These are phyloP conservation scores for Pteromalus puparum DNA, from an alignment of 1,140 invertebrate species.

Conservation along the genomic window DNA sequence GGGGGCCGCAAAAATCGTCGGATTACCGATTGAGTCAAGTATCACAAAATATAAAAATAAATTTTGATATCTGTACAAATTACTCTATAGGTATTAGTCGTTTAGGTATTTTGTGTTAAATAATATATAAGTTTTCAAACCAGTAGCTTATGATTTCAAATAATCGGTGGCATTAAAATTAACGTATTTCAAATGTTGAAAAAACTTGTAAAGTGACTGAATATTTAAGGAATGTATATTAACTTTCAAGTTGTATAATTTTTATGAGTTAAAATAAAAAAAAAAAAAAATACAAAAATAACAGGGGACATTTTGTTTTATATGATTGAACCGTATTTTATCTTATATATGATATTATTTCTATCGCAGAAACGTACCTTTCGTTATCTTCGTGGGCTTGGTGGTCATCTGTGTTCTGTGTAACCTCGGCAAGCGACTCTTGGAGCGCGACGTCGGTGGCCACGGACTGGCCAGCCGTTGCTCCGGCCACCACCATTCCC, in stretches of 20 bases:
- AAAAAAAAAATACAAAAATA: constrained; percentile 19
- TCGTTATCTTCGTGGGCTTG: constrained; percentile 79
- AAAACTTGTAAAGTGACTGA: constrained; percentile 31
- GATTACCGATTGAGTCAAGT: background rate
- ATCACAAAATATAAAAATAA: constrained; percentile 21
- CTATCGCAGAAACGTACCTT: constrained; percentile 72
- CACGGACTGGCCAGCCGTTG: constrained; percentile 55
- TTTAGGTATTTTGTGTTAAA: constrained; percentile 12
- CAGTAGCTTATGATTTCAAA: background rate
- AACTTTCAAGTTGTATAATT: constrained; percentile 37
- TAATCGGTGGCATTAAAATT: background rate
- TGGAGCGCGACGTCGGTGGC: constrained; percentile 69
- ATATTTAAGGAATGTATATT: constrained; percentile 43
- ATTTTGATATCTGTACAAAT: constrained; percentile 44
- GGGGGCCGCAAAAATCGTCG: constrained; percentile 46
- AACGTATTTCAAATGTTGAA: background rate
- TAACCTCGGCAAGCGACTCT: constrained; percentile 73
- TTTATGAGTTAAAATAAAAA: constrained; percentile 34
- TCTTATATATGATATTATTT: background rate
- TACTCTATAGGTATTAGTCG: constrained; percentile 6
- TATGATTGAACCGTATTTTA: background rate
- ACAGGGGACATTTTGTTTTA: background rate
- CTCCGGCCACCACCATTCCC: constrained; percentile 58
- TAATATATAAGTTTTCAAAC: constrained; percentile 20
- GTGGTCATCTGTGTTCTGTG: constrained; percentile 70